Evolutionary conservation across 1,140 invertebrate species (phyloP).

Genomic region (Papilio dardanus): DNA sequence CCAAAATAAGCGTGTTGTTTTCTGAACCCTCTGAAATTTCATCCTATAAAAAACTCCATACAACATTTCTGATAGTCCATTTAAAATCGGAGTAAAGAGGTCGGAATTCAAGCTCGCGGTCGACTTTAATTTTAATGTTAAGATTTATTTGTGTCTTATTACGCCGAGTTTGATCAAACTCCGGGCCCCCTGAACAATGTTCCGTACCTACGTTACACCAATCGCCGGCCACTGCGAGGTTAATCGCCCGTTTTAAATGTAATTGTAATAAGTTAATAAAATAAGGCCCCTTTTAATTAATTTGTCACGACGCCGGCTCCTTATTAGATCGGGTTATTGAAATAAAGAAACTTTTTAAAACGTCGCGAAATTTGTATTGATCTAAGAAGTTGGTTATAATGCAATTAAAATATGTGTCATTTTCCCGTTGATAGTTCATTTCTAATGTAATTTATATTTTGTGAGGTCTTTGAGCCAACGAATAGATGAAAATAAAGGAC

Average conservation of each 20-base stretch:
- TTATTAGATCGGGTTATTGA: constrained; percentile 65
- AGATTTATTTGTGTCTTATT: constrained; percentile 78
- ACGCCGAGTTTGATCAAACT: constrained; percentile 73
- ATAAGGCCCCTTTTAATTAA: constrained; percentile 73
- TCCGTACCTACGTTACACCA: constrained; percentile 40
- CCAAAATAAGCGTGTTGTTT: neutral
- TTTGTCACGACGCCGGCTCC: constrained; percentile 65
- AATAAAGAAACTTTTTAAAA: constrained; percentile 47
- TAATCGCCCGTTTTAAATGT: constrained; percentile 74
- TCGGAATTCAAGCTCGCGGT: constrained; percentile 61
- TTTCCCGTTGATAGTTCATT: too few species aligned
- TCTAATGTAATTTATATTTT: neutral
- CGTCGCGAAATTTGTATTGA: constrained; percentile 41
- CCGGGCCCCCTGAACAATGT: constrained; percentile 56
- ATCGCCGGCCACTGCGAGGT: constrained; percentile 44
- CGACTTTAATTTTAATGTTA: constrained; percentile 73
- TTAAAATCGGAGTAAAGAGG: constrained; percentile 76
- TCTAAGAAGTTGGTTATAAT: neutral
- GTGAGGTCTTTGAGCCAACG: neutral
- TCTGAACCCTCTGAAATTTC: neutral
- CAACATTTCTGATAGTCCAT: constrained; percentile 63
- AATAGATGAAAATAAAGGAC: too few species aligned
- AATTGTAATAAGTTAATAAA: constrained; percentile 80
- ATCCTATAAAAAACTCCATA: constrained; percentile 4
- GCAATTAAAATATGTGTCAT: neutral